phyloP scores from a whole-genome alignment of 2,113 vertebrate species.

The Cervus canadensis region DNA sequence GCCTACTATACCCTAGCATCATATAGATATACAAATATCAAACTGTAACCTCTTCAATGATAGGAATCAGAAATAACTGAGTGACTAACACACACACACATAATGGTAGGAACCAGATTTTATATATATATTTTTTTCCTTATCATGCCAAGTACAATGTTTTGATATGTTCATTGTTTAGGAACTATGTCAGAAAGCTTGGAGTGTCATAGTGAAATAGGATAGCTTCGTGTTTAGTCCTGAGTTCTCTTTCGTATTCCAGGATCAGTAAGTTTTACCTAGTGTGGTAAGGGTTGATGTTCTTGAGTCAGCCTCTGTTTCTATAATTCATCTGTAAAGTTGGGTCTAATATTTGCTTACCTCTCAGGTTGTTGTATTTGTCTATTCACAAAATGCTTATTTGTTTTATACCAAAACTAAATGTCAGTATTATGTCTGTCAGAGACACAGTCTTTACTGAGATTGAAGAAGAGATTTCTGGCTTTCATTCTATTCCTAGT shows the following conservation, averaged over 20 bases:
- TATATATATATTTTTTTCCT: not conserved
- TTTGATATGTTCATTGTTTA: not conserved
- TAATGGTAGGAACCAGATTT: not conserved
- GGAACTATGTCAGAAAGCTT: not conserved
- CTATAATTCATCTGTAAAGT: not conserved
- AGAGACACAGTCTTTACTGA: not conserved
- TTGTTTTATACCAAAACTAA: not conserved
- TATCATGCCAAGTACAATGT: not conserved
- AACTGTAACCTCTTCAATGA: not conserved
- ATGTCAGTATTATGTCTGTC: not conserved
- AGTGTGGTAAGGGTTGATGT: not conserved
- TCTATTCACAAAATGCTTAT: not conserved
- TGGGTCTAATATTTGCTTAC: not conserved
- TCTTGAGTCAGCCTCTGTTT: not conserved
- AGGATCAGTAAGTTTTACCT: not conserved
- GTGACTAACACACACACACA: not conserved
- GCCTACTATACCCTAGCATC: not conserved
- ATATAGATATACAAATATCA: not conserved
- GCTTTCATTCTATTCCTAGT: not conserved
- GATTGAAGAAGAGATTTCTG: not conserved
- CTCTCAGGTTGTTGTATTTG: not conserved
- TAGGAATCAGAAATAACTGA: not conserved
- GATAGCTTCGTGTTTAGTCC: not conserved
- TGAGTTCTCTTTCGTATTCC: not conserved
- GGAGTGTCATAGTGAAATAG: not conserved